phyloP scores from a whole-genome alignment of 2,113 vertebrate genomes.

The Mormoops blainvillei region DNA sequence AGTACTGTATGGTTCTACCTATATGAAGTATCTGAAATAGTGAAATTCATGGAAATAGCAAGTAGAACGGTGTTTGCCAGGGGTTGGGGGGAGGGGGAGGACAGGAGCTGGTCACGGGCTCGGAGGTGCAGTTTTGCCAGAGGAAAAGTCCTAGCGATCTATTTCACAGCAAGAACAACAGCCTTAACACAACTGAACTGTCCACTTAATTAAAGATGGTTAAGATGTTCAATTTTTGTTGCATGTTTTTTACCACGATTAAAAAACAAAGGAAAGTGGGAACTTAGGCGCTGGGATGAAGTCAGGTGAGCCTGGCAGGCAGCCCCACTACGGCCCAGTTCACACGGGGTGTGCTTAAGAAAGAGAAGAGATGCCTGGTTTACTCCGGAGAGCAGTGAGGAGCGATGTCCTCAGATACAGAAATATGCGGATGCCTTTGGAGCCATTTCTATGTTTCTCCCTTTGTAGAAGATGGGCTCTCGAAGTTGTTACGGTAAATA shows the following conservation, averaged over 20 bases:
- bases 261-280: not conserved
- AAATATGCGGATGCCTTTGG: not conserved
- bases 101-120: rapidly evolving
- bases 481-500: not conserved
- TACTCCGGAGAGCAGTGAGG: not conserved
- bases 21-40: not conserved
- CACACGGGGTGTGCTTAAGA: not conserved
- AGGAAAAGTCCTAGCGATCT: not conserved
- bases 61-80: not conserved
- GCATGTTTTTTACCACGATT: not conserved
- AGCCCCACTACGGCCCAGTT: not conserved
- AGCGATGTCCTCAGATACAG: not conserved
- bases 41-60: not conserved
- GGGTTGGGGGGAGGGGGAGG: rapidly evolving
- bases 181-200: not conserved
- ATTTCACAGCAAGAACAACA: not conserved
- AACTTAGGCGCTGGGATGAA: not conserved
- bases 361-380: not conserved
- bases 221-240: not conserved
- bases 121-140: not conserved
- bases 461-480: not conserved
- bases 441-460: not conserved
- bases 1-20: not conserved
- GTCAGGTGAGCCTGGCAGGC: too few relatives aligned
- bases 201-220: too few relatives aligned